Base-by-base conservation (phyloP, 2,888 invertebrate genomes). In the Ophraella communa region DNA sequence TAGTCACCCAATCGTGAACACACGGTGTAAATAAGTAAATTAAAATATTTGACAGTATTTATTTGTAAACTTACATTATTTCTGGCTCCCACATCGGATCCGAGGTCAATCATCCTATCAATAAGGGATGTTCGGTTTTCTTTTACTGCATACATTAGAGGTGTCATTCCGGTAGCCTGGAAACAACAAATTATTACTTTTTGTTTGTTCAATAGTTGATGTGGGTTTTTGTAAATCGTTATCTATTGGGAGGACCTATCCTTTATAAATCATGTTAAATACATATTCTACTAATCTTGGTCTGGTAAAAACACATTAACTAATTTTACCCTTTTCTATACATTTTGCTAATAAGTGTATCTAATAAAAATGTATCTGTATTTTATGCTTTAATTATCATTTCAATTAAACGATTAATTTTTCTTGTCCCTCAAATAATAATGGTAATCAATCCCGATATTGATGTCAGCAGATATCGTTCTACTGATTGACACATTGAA, bases 51-150 rank as follows among this genome's bases (percentile, higher is more conserved):
- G n/a, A n/a, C n/a, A n/a, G n/a, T n/a, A n/a, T n/a, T n/a, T n/a
- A n/a, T n/a, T n/a, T n/a, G n/a, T n/a, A n/a, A n/a, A 86, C 94
- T 92, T 84, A 96, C 97, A 83, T 94, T 94, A 79, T 96, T 95
- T 76, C 93, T 89, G 47, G 94, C 93, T 70, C 95, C 93, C 64
- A 96, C 91, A 81, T 96, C 94, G 7, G 93, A 93, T 45, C 97
- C 97, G 17, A 97, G 86, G 69, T 98, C 97, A 72, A 97, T 89
- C 85, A 98, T 89, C 64, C 95, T 87, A 83, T 98, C 97, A 73
- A 95, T 89, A 78, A 96, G 89, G 20, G 92, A 91, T 1, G 95
- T 92, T 72, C 94, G 88, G 84, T 96, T 98, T 84, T 98, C 98
- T 84, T 95, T 95, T 24, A 96, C 95, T 1, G 96, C 96, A 80